Evolutionary conservation across 1,140 invertebrate genomes (phyloP).

Genomic region (Meloidogyne chitwoodi): DNA sequence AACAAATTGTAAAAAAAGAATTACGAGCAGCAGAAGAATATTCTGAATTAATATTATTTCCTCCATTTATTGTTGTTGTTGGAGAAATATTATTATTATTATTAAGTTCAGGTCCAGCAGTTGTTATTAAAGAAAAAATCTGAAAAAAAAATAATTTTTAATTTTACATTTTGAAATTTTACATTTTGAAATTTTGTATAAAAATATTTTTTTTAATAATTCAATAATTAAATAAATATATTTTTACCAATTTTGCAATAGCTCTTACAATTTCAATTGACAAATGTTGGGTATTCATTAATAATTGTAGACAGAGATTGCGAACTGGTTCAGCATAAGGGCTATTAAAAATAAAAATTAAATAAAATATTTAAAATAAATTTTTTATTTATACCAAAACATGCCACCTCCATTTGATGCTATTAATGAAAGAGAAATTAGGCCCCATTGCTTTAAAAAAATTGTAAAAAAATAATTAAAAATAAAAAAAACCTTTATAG

Average conservation of each 20-base stretch:
- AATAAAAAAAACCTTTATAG: conserved; percentile 72
- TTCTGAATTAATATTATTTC: conserved; percentile 46
- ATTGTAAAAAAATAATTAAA: conserved; percentile 23
- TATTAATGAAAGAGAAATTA: conserved; percentile 88
- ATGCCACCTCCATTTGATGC: conserved; percentile 96
- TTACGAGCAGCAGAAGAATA: conserved; percentile 53
- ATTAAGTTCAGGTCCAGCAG: conserved; percentile 87
- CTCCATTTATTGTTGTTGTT: conserved; percentile 65
- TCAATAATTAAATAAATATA: conserved; percentile 12
- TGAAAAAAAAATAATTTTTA: conserved; percentile 25
- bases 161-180: neutral
- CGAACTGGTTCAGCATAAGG: conserved; percentile 90
- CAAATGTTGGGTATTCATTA: conserved; percentile 80
- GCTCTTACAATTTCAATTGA: conserved; percentile 88
- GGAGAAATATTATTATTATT: conserved; percentile 39
- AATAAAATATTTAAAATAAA: neutral
- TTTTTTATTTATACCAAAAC: conserved; percentile 66
- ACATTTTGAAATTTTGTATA: too few relatives aligned
- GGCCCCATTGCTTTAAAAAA: conserved; percentile 78
- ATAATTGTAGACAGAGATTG: conserved; percentile 78
- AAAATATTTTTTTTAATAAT: too few relatives aligned
- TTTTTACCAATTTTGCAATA: conserved; percentile 72
- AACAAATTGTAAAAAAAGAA: conserved; percentile 68
- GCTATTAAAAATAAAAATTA: conserved; percentile 60
- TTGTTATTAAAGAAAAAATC: conserved; percentile 66